A percentile compares a stretch with the other conserved stretches of the same genome.
Evolutionary conservation across 2,113 vertebrate genomes (phyloP).

Genomic region (Zosterops lateralis): DNA sequence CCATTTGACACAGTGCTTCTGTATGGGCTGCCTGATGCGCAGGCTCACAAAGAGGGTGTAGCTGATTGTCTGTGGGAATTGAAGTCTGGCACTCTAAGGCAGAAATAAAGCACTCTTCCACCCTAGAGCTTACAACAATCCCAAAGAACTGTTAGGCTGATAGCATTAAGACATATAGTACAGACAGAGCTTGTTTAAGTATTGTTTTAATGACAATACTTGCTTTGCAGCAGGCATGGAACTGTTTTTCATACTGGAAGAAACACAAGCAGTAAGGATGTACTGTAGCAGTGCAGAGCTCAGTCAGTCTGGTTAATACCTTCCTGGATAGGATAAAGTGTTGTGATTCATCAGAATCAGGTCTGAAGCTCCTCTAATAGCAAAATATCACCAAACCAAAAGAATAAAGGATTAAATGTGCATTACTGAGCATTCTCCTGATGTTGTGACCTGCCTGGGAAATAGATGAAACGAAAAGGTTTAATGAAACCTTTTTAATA

Average conservation of each 20-base stretch:
- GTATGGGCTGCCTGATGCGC: background rate
- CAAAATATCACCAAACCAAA: background rate
- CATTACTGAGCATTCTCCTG: background rate
- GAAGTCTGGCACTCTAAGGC: background rate
- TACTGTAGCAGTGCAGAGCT: background rate
- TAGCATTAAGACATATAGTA: background rate
- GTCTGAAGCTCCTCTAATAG: background rate
- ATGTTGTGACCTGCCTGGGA: background rate
- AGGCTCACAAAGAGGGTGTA: background rate
- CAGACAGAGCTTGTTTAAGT: background rate
- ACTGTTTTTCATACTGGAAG: background rate
- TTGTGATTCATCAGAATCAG: background rate
- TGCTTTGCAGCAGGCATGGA: background rate
- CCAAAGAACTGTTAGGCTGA: background rate
- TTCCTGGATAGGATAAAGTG: background rate
- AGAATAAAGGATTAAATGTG: background rate
- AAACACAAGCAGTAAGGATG: background rate
- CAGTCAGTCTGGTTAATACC: background rate
- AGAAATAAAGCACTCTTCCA: background rate
- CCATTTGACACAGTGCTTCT: background rate
- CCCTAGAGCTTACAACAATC: background rate
- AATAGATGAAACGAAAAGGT: background rate
- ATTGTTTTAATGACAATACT: background rate
- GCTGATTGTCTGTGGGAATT: background rate
- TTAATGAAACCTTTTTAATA: background rate